Evolutionary conservation across 64 coral and sea anemone genomes (phyloP), one percentile per base, ranked within the genome.

Genomic region (Cladopsammia gracilis): DNA sequence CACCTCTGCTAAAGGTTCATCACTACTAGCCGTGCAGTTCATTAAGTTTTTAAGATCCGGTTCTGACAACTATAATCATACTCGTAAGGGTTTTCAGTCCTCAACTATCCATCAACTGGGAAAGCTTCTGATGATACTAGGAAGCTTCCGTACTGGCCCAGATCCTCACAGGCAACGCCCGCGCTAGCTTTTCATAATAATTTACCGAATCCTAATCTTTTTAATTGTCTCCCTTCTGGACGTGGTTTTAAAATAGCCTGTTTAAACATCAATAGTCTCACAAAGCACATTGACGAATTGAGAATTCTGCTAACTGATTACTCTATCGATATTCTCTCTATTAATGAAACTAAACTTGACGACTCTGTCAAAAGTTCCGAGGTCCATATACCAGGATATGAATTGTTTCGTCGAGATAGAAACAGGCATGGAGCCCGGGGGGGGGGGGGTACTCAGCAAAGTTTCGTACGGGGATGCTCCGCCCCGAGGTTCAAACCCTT

Each of bases 261-360:
- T 20, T 71, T 87, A 62, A 88, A 87, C 49, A 83, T 94, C 6
- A 94, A 76, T 53, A 79, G 62, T 71, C 56, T 93, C 11, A 56
- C 42, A 7, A 88, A 69, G 70, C 85, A 94, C 72, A 45, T 88
- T 86, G 79, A 86, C 10, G 51, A 53, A 53, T 52, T 92, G 9
- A 70, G 45, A 19, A 44, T 92, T 42, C 91, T 20, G 16, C n/a
- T n/a, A n/a, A n/a, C n/a, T n/a, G n/a, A n/a, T n/a, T n/a, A n/a
- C n/a, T n/a, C n/a, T n/a, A n/a, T 93, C 10, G 91, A 93, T 76
- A 87, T 87, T 69, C 70, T 53, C 51, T 53, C 51, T 5, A 53
- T 53, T 53, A 53, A 53, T 53, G 51, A 53, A 53, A 53, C 51
- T 18, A 86, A 74, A 42, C 52, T 93, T 52, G 71, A 86, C 16